These are phyloP conservation scores for Taxidea taxus DNA, from an alignment of 2,113 vertebrate species.

Conservation along the genomic window DNA sequence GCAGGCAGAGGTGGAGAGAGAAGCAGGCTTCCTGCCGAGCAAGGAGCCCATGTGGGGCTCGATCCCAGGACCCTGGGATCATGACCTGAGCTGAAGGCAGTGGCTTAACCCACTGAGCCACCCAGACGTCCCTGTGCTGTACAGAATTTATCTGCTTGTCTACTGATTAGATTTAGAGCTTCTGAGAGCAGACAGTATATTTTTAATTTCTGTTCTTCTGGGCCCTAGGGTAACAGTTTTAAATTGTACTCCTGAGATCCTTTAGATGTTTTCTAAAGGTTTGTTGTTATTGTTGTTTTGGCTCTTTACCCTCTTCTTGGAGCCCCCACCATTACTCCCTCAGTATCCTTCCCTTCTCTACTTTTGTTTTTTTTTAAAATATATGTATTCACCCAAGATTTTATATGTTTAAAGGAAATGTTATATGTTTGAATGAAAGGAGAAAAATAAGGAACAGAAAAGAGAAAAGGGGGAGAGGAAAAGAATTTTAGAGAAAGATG, in stretches of 20 bases:
- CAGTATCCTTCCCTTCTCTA: not conserved
- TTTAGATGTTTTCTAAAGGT: not conserved
- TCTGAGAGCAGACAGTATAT: not conserved
- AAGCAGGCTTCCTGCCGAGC: no score
- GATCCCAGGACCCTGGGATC: no score
- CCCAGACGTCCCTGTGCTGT: no score
- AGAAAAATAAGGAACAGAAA: not conserved
- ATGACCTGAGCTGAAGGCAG: no score
- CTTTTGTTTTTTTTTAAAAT: not conserved
- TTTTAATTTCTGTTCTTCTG: conserved; percentile 19
- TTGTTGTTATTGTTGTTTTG: not conserved
- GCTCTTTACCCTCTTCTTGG: not conserved
- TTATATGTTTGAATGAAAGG: not conserved
- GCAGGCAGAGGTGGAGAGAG: no score
- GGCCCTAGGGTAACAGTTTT: not conserved
- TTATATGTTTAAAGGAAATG: conserved; percentile 26
- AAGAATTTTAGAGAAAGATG: not conserved
- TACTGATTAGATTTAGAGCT: not conserved
- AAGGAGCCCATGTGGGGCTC: no score
- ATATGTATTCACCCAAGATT: not conserved
- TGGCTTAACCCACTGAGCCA: no score
- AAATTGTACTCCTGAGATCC: not conserved
- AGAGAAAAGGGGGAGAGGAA: not conserved
- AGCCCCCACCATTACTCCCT: not conserved
- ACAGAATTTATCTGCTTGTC: not conserved